phyloP scores from a whole-genome alignment of 2,888 invertebrate genomes.

The Meliscaeva auricollis region DNA sequence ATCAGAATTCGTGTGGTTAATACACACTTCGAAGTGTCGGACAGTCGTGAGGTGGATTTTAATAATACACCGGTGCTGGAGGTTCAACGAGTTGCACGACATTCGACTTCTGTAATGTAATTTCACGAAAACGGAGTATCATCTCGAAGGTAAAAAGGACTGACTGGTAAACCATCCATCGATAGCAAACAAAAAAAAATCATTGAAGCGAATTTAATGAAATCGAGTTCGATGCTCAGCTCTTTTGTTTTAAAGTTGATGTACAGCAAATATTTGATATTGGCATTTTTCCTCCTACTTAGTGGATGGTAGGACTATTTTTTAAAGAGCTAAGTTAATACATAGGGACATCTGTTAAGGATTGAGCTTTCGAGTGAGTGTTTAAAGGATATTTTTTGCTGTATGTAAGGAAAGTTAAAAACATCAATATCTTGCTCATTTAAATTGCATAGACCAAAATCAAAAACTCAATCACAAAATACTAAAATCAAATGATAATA shows the following conservation, averaged over 20 bases:
- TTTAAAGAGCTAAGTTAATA: neutral
- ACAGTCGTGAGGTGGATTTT: conserved; percentile 74
- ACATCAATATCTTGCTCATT: neutral
- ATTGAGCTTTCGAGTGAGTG: too few relatives aligned
- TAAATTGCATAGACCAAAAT: neutral
- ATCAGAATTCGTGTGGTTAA: conserved; percentile 72
- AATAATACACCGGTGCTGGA: conserved; percentile 64
- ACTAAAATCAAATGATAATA: conserved; percentile 70
- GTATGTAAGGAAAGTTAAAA: too few relatives aligned
- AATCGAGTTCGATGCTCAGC: conserved; percentile 18
- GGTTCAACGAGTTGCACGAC: conserved; percentile 70
- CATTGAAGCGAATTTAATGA: neutral
- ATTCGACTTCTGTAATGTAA: conserved; percentile 54
- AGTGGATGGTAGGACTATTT: neutral
- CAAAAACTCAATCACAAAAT: conserved; percentile 60
- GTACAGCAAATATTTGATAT: neutral
- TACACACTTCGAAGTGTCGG: conserved; percentile 75
- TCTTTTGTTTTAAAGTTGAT: conserved; percentile 7
- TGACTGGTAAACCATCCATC: neutral
- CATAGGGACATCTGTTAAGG: too few relatives aligned
- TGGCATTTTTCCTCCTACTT: neutral
- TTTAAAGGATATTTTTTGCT: neutral
- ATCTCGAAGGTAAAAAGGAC: neutral
- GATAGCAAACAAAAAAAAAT: neutral
- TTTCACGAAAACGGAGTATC: conserved; percentile 44